Evolutionary conservation across 2,888 invertebrate species (phyloP), one percentile per base, ranked within the genome.

Genomic region (Brachylomia viminalis): DNA sequence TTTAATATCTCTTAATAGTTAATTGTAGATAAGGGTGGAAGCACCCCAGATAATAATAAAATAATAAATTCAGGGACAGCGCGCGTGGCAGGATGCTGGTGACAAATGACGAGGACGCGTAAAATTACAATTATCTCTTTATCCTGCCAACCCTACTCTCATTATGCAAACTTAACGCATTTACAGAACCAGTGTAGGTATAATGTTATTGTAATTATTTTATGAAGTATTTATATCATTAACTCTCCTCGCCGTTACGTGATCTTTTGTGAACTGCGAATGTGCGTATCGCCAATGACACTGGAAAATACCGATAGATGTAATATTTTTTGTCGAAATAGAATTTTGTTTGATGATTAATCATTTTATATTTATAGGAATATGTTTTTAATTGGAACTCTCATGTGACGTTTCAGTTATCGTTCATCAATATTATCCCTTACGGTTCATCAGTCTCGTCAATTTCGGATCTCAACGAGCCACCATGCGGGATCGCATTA

Each of bases 61-160:
- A 94, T 94, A 96, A 96, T 96, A 95, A 95, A 95, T 95, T 94
- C 91, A 89, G 72, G 72, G 86, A 78, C 89, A 87, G 91, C 90
- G 92, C 95, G 95, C 96, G 96, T 96, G 95, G 91, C 96, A 94
- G 96, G 96, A 96, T 96, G 96, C 96, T 96, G 96, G 94, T 94
- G 96, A 96, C 96, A 96, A 96, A 96, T 96, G 92, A 94, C 90
- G 90, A 92, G 92, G 92, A 88, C 90, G 94, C 95, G 95, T 96
- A 94, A 96, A 96, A 96, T 96, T 95, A 95, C 93, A 94, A 95
- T 95, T 95, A 95, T 94, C 92, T 95, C 93, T 94, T 93, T 94
- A 93, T 94, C 81, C 89, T 87, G 86, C 68, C 88, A 94, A 92
- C 95, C 96, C 94, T 94, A 93, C 82, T 67, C 92, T 94, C 90